phyloP scores from a whole-genome alignment of 1,140 invertebrate genomes.

The Coelopa frigida region DNA sequence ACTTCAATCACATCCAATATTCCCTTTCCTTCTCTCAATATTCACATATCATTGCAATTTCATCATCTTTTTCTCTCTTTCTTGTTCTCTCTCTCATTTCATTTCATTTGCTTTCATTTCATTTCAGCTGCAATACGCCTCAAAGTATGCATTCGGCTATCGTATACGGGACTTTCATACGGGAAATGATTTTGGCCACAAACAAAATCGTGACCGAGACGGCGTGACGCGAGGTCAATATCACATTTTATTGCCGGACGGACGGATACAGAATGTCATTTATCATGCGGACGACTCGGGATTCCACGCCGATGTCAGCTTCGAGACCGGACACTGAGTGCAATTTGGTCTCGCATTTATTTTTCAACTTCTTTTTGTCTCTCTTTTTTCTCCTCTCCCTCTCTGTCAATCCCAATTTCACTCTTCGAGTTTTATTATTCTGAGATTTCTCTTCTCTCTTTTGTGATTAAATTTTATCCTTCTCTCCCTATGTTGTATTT shows the following conservation, averaged over 20 bases:
- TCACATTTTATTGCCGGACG: slow-evolving; percentile 70
- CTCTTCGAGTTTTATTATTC: too few relatives aligned
- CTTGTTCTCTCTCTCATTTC: neutral
- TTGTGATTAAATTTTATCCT: too few relatives aligned
- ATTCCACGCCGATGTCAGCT: slow-evolving; percentile 69
- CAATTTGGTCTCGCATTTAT: neutral
- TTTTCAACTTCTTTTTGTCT: neutral
- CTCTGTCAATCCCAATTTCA: too few relatives aligned
- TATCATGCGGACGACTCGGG: slow-evolving; percentile 69
- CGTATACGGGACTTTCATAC: slow-evolving; percentile 59
- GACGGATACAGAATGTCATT: slow-evolving; percentile 64
- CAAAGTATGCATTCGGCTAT: slow-evolving; percentile 70
- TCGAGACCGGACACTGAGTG: slow-evolving; percentile 30
- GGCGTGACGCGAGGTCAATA: slow-evolving; percentile 66
- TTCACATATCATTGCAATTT: neutral
- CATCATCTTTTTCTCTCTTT: slow-evolving; percentile 1
- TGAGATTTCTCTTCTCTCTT: too few relatives aligned
- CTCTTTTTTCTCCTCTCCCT: neutral
- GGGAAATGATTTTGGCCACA: slow-evolving; percentile 66
- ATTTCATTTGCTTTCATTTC: slow-evolving; percentile 17
- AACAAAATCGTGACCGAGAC: slow-evolving; percentile 53
- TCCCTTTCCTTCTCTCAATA: slow-evolving; percentile 3
- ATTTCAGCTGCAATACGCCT: slow-evolving; percentile 58
- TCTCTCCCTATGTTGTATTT: too few relatives aligned
- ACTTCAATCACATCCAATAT: neutral